phyloP scores from a whole-genome alignment of 2,113 vertebrate species.

The Poeciliopsis turrubarensis region DNA sequence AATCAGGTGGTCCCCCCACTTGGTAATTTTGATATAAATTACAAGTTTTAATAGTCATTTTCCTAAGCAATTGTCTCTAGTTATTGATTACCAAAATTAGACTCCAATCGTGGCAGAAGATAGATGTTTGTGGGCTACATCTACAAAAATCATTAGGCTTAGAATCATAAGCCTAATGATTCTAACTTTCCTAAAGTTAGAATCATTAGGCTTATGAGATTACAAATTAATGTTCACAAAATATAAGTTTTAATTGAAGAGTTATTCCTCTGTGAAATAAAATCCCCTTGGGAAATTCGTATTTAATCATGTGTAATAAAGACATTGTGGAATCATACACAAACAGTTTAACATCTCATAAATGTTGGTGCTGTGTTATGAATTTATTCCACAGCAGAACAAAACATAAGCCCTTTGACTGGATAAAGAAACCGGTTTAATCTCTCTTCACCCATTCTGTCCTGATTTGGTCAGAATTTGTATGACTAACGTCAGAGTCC shows the following conservation, averaged over 20 bases:
- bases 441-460: no score
- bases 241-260: neutral
- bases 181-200: neutral
- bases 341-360: neutral
- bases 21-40: no score
- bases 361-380: neutral
- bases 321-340: neutral
- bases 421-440: no score
- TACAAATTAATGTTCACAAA: conserved; percentile 3
- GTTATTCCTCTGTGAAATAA: neutral
- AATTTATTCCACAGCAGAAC: neutral
- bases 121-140: no score
- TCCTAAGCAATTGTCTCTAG: no score
- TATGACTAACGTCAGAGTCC: no score
- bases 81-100: no score
- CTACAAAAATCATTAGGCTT: no score
- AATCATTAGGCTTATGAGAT: neutral
- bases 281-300: neutral
- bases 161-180: no score
- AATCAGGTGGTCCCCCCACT: no score
- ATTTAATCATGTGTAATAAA: neutral
- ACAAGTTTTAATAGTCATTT: no score
- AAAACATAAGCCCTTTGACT: neutral
- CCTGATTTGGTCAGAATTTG: no score
- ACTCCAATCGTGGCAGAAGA: neutral